phyloP scores from a whole-genome alignment of 1,140 invertebrate genomes.

The Macrobrachium nipponense region DNA sequence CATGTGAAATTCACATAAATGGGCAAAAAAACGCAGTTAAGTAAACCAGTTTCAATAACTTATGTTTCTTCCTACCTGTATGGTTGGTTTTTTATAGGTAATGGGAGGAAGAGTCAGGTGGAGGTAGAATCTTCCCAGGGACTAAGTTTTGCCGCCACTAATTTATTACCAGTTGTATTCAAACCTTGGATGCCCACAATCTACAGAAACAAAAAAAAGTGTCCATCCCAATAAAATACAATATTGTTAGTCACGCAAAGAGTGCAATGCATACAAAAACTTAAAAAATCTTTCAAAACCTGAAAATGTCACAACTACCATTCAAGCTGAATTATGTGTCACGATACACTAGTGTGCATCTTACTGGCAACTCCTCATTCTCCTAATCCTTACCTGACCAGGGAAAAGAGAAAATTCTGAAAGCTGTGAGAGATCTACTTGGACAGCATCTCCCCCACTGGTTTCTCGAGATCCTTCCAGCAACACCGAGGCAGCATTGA shows the following conservation, averaged over 20 bases:
- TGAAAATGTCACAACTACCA: neutral
- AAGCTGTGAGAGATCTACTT: conserved; percentile 75
- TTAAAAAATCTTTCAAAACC: neutral
- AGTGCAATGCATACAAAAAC: neutral
- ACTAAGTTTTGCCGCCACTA: conserved; percentile 77
- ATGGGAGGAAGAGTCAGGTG: conserved; percentile 61
- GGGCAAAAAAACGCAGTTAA: neutral
- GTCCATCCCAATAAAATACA: neutral
- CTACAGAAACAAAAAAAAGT: conserved; percentile 61
- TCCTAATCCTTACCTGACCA: conserved; percentile 74
- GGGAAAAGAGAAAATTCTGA: conserved; percentile 83
- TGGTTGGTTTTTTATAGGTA: conserved; percentile 2
- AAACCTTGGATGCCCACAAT: conserved; percentile 80
- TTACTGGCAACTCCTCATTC: neutral
- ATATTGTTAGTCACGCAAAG: neutral
- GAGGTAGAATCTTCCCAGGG: conserved; percentile 66
- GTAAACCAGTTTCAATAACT: neutral
- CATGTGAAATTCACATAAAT: neutral
- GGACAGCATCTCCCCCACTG: conserved; percentile 70
- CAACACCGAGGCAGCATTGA: conserved; percentile 77
- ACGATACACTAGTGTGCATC: neutral
- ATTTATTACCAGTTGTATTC: conserved; percentile 77
- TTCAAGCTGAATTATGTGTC: neutral
- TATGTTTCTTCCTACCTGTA: conserved; percentile 5
- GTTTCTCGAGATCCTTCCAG: conserved; percentile 77